Percentiles rank a stretch among this genome's conserved stretches.
These are phyloP conservation scores for Stegophylla sp. DNA, from an alignment of 2,888 invertebrate genomes.

Conservation along the genomic window DNA sequence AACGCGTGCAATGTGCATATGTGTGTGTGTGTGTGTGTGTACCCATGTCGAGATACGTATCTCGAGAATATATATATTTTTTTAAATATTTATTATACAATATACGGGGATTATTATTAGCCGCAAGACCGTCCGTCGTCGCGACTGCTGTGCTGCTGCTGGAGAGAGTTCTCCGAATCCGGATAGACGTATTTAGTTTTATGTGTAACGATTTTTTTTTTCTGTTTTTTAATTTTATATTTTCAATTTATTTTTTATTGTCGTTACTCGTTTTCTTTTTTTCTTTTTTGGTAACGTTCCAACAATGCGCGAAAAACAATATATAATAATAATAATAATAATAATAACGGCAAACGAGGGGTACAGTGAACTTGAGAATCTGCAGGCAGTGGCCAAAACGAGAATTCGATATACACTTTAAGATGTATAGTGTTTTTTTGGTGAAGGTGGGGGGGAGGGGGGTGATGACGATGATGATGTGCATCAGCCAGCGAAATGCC, in stretches of 20 bases:
- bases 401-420: background rate
- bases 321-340: too few species aligned
- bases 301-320: too few species aligned
- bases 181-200: background rate
- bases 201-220: background rate
- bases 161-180: too few species aligned
- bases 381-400: background rate
- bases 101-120: slow-evolving; percentile 1
- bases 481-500: slow-evolving; percentile 7
- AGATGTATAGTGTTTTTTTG: background rate
- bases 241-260: background rate
- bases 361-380: slow-evolving; percentile 47
- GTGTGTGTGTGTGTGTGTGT: background rate
- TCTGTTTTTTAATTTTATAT: background rate
- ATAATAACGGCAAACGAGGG: slow-evolving; percentile 27
- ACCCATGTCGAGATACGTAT: background rate
- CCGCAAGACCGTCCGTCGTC: background rate
- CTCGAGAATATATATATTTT: too few species aligned
- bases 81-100: too few species aligned
- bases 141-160: background rate
- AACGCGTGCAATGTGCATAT: background rate
- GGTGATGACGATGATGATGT: background rate
- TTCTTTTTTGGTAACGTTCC: background rate
- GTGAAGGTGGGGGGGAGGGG: background rate
- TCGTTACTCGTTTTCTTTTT: background rate